Evolutionary conservation across 2,113 vertebrate species (phyloP).

Genomic region (Heterotilapia buettikoferi): DNA sequence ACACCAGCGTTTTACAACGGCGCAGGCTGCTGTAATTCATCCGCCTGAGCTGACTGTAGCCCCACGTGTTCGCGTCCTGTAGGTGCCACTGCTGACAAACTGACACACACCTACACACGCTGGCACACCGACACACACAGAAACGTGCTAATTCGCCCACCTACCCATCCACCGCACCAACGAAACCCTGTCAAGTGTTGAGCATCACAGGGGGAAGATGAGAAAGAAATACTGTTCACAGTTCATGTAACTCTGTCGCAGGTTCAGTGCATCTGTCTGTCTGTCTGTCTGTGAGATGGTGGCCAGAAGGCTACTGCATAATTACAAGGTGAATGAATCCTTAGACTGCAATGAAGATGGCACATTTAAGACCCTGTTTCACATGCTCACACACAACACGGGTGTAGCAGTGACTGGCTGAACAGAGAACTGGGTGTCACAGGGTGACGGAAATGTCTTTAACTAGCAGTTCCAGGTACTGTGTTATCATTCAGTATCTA

Average conservation of each 20-base stretch:
- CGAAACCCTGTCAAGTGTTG: constrained; percentile 30
- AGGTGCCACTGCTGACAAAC: constrained; percentile 51
- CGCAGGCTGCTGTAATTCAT: constrained; percentile 47
- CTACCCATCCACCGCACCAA: background rate
- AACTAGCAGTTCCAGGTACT: background rate
- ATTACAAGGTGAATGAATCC: constrained; percentile 28
- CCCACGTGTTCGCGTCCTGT: constrained; percentile 32
- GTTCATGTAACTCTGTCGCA: constrained; percentile 17
- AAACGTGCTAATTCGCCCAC: constrained; percentile 30
- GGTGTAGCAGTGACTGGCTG: background rate
- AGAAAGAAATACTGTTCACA: constrained; percentile 32
- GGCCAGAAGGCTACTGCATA: constrained; percentile 7
- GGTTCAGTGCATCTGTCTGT: constrained; percentile 13
- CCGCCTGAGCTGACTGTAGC: constrained; percentile 16
- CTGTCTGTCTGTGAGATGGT: background rate
- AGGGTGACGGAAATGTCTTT: background rate
- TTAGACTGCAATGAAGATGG: background rate
- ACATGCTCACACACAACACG: background rate
- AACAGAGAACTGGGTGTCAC: background rate
- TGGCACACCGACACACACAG: constrained; percentile 21
- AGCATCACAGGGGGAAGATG: constrained; percentile 25
- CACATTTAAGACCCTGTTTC: background rate
- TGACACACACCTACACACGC: constrained; percentile 50
- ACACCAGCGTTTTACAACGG: constrained; percentile 36
- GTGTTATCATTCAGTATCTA: background rate